Base-by-base conservation (phyloP, 2,888 invertebrate genomes). In the Oscheius myriophilus region DNA sequence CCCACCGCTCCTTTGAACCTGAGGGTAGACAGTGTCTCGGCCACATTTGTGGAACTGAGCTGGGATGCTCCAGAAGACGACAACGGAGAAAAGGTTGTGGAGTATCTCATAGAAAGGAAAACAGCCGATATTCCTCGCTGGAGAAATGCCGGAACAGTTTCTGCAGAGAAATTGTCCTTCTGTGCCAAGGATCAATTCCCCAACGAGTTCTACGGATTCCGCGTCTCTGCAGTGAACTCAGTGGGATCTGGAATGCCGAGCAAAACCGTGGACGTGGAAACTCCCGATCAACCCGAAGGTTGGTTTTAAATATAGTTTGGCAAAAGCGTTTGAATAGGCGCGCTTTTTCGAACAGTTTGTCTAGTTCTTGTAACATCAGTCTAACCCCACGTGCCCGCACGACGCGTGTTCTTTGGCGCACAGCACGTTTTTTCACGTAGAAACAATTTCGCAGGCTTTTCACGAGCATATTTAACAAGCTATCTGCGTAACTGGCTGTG, bases 71-170 rank as follows among this genome's bases (percentile, higher is more conserved):
- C 76, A 21, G 21, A 41, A 14, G 54, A 67, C 1, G 16, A 65
- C 14, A 74, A 77, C 45, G 72, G 76, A 33, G 64, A 67, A 14
- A 46, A 63, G 11, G 49, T 80, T 23, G 23, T 59, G 23, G 76
- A 76, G 53, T 80, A 80, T 51, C 33, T 74, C 39, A 71, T 80
- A 26, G 80, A 80, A 58, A 54, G 80, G 18, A 80, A 80, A 41
- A 69, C 78, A 0, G 71, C 59, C 0, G 78, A 78, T 7, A 49
- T 49, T 52, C 64, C 71, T 46, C 61, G 76, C 65, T 78, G 80
- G 78, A 63, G 80, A n/a, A 64, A 69, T 33, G 71, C 75, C 14
- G 71, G 71, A 26, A 71, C 76, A 16, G 70, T 75, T 7, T 49
- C 61, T 11, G 49, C 41, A 3, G 21, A 23, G 3, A 21, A 16